These are phyloP conservation scores for Barbus barbus DNA, from an alignment of 2,113 vertebrate genomes.

Conservation along the genomic window DNA sequence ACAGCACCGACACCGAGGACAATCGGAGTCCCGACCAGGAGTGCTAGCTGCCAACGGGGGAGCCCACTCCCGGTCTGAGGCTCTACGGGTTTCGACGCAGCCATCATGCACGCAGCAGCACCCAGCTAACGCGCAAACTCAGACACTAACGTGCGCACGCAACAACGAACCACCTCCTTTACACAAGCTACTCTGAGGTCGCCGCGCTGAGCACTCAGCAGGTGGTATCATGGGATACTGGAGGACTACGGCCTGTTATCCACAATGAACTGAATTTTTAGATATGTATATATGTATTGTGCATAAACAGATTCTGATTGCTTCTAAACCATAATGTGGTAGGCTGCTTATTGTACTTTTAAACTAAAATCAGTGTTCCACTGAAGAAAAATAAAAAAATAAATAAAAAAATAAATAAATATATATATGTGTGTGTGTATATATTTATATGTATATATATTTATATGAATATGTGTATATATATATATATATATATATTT, in stretches of 20 bases:
- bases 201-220: neutral
- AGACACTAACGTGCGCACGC: neutral
- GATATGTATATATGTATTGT: neutral
- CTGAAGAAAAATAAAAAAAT: neutral
- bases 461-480: too few species aligned
- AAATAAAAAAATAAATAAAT: too few species aligned
- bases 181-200: slow-evolving; percentile 68
- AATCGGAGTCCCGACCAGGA: slow-evolving; percentile 85
- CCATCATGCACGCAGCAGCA: slow-evolving; percentile 77
- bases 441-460: too few species aligned
- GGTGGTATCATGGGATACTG: slow-evolving; percentile 76
- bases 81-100: slow-evolving; percentile 92
- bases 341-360: neutral
- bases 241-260: slow-evolving; percentile 4
- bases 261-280: neutral
- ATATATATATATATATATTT: too few species aligned
- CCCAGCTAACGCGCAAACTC: slow-evolving; percentile 36
- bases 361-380: neutral
- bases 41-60: slow-evolving; percentile 91
- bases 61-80: slow-evolving; percentile 78
- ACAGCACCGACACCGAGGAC: slow-evolving; percentile 86
- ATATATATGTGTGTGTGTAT: too few species aligned
- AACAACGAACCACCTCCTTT: slow-evolving; percentile 38
- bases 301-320: too few species aligned
- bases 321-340: neutral